Conservation (phyloP, 2,797 vertebrate genomes). For the Myripristis murdjan region DNA sequence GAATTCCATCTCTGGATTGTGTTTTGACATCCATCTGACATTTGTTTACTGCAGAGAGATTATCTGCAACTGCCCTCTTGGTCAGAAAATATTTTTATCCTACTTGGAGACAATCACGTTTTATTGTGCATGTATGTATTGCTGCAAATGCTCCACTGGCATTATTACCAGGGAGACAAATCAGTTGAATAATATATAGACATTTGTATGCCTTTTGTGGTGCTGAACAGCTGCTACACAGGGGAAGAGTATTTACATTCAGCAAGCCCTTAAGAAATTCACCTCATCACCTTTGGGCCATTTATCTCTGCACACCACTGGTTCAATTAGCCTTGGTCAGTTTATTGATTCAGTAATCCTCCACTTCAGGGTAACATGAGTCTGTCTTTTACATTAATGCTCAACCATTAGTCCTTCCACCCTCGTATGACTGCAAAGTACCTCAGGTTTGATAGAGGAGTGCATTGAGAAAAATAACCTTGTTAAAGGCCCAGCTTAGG, state of each 20-base stretch:
- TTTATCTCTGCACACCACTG: background rate
- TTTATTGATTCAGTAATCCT: slow-evolving; percentile 8
- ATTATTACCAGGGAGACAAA: slow-evolving; percentile 16
- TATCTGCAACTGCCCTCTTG: slow-evolving; percentile 28
- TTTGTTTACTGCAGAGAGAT: slow-evolving; percentile 67
- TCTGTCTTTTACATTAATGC: slow-evolving; percentile 3
- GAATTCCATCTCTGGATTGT: slow-evolving; percentile 54
- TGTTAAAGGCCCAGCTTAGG: slow-evolving; percentile 37
- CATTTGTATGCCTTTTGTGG: background rate
- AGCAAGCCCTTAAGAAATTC: background rate
- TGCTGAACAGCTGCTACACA: background rate
- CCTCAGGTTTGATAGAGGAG: slow-evolving; percentile 1
- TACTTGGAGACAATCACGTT: background rate
- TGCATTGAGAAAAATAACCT: slow-evolving; percentile 21
- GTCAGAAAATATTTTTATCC: background rate
- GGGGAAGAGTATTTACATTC: background rate
- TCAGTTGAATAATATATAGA: background rate
- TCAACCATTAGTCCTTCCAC: slow-evolving; percentile 3
- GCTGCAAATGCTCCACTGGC: background rate
- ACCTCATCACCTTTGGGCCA: background rate
- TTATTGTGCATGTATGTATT: background rate
- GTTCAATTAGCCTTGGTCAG: background rate
- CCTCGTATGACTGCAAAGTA: background rate
- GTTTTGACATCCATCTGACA: slow-evolving; percentile 67
- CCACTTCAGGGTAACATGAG: background rate